Conservation (phyloP, 2,797 vertebrate species). For the Rhadinocentrus ornatus region DNA sequence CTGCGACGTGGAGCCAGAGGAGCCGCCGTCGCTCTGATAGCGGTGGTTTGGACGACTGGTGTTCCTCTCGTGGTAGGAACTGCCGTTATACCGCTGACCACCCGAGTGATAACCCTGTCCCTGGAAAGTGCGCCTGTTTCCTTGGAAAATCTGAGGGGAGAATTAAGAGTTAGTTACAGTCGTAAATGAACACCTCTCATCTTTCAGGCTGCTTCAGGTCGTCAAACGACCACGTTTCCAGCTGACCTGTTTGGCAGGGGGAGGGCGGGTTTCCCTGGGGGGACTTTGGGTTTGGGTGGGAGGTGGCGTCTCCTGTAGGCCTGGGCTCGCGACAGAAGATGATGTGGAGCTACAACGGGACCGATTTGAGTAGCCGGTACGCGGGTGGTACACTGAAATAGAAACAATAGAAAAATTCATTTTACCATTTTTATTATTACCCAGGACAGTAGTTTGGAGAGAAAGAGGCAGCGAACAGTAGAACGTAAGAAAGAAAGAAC, state of each 20-base stretch:
- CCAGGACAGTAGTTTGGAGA: too few species aligned
- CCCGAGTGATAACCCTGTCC: slow-evolving; percentile 84
- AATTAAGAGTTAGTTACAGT: neutral
- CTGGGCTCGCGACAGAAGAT: slow-evolving; percentile 78
- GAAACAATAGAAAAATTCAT: neutral
- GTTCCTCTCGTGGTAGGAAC: slow-evolving; percentile 78
- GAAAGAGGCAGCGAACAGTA: too few species aligned
- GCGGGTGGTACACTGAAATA: slow-evolving; percentile 91
- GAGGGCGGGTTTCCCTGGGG: slow-evolving; percentile 69
- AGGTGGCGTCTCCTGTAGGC: slow-evolving; percentile 68
- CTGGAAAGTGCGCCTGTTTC: slow-evolving; percentile 84
- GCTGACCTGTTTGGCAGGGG: slow-evolving; percentile 86
- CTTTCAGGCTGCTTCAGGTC: neutral
- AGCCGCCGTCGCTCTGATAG: slow-evolving; percentile 66
- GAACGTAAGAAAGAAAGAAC: neutral
- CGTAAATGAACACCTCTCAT: neutral
- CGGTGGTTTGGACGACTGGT: slow-evolving; percentile 76
- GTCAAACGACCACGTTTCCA: neutral
- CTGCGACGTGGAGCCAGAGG: slow-evolving; percentile 55
- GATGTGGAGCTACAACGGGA: slow-evolving; percentile 87
- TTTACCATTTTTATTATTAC: too few species aligned
- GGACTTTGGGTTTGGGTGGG: slow-evolving; percentile 72
- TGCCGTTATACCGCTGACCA: slow-evolving; percentile 81
- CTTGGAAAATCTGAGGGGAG: slow-evolving; percentile 83
- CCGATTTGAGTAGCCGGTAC: slow-evolving; percentile 91